These are phyloP conservation scores for Sibirionetta formosa DNA, from an alignment of 2,797 vertebrate genomes.

Conservation along the genomic window DNA sequence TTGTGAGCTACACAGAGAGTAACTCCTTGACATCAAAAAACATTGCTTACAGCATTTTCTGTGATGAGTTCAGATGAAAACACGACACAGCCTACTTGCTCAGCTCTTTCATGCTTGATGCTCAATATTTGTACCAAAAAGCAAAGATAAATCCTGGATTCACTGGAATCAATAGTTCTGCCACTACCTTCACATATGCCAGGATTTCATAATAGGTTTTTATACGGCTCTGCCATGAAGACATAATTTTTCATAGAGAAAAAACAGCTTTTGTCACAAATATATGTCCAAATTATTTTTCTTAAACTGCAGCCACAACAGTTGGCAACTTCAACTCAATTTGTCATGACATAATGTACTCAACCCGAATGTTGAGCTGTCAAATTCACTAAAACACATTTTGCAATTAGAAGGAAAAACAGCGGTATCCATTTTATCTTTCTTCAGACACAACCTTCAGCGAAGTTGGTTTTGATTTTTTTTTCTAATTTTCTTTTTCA, in stretches of 20 bases:
- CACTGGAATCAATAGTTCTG: neutral
- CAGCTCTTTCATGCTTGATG: neutral
- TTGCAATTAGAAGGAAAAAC: neutral
- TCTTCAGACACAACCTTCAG: neutral
- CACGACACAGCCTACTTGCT: neutral
- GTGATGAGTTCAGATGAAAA: neutral
- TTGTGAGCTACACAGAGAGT: neutral
- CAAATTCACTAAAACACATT: neutral
- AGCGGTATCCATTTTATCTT: neutral
- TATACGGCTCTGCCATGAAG: neutral
- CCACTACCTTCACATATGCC: rapidly evolving
- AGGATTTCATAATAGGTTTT: neutral
- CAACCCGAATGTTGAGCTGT: neutral
- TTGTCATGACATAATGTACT: neutral
- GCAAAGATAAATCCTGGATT: neutral
- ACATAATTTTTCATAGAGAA: neutral
- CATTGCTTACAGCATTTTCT: neutral
- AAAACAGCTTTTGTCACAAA: neutral
- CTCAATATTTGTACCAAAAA: neutral
- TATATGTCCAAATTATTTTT: neutral
- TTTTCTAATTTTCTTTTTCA: neutral
- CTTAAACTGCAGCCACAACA: neutral
- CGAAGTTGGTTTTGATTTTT: neutral
- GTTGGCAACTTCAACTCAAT: neutral
- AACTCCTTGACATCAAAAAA: neutral